Evolutionary conservation across 2,113 vertebrate species (phyloP).

Genomic region (Colossoma macropomum): DNA sequence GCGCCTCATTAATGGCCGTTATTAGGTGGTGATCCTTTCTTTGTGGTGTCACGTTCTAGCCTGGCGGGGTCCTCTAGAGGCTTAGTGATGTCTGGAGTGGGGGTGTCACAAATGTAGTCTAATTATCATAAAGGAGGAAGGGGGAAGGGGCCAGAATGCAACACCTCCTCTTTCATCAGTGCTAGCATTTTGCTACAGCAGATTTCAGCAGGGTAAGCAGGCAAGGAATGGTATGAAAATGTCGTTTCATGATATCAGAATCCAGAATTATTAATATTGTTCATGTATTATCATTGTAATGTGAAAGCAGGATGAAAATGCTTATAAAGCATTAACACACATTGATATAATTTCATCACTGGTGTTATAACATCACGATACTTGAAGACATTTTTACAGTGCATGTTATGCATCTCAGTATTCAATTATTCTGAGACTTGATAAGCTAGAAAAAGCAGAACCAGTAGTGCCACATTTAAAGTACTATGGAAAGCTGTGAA

Average conservation of each 20-base stretch:
- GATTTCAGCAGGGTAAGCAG: background rate
- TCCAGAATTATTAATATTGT: no score
- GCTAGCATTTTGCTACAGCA: background rate
- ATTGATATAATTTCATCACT: no score
- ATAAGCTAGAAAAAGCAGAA: no score
- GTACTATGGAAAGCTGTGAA: no score
- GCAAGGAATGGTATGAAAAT: background rate
- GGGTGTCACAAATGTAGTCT: constrained; percentile 7
- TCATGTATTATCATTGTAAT: background rate
- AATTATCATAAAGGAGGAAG: constrained; percentile 11
- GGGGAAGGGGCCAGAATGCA: background rate
- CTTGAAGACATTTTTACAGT: no score
- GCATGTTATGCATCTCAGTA: no score
- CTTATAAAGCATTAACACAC: no score
- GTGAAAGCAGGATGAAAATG: no score
- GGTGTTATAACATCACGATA: no score
- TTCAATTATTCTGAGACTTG: no score
- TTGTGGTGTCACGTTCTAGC: constrained; percentile 24
- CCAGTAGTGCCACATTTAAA: no score
- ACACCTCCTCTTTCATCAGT: background rate
- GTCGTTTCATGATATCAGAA: background rate
- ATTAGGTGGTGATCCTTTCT: constrained; percentile 19
- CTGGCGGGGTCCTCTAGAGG: background rate
- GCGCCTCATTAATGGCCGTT: constrained; percentile 39
- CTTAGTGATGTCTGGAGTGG: constrained; percentile 15